Evolutionary conservation across 2,888 invertebrate species (phyloP).

Genomic region (Lochmaea crataegi): DNA sequence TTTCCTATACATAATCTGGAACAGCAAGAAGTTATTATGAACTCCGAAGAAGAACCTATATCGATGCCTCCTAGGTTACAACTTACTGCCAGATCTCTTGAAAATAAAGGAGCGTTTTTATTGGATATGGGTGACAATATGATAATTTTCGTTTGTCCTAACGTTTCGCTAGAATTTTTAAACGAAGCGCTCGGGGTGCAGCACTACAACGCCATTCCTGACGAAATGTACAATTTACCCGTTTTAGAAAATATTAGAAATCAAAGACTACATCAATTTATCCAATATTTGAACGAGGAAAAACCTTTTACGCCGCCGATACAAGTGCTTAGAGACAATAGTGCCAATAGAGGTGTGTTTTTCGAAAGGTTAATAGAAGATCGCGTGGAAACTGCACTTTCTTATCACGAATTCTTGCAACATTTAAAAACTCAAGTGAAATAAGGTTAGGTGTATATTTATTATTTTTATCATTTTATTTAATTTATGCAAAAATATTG

Average conservation of each 20-base stretch:
- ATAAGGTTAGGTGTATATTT: slow-evolving; percentile 64
- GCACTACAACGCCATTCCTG: slow-evolving; percentile 78
- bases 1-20: slow-evolving; percentile 85
- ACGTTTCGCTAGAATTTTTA: slow-evolving; percentile 79
- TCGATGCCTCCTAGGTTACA: slow-evolving; percentile 84
- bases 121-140: slow-evolving; percentile 88
- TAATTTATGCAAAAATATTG: slow-evolving; percentile 56
- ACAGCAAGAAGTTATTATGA: slow-evolving; percentile 57
- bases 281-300: slow-evolving; percentile 85
- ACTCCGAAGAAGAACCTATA: slow-evolving; percentile 61
- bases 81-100: slow-evolving; percentile 83
- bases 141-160: slow-evolving; percentile 86
- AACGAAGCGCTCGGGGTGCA: slow-evolving; percentile 82
- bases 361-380: slow-evolving; percentile 94
- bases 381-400: slow-evolving; percentile 91
- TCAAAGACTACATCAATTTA: slow-evolving; percentile 80
- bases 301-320: slow-evolving; percentile 84
- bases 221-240: slow-evolving; percentile 84
- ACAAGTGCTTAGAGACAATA: slow-evolving; percentile 91
- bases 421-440: slow-evolving; percentile 92
- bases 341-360: slow-evolving; percentile 83
- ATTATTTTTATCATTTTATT: slow-evolving; percentile 36
- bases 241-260: slow-evolving; percentile 79
- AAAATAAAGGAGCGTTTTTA: slow-evolving; percentile 90
- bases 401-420: slow-evolving; percentile 98